phyloP scores from a whole-genome alignment of 92 coral and sea anemone species.

The Nematostella vectensis region DNA sequence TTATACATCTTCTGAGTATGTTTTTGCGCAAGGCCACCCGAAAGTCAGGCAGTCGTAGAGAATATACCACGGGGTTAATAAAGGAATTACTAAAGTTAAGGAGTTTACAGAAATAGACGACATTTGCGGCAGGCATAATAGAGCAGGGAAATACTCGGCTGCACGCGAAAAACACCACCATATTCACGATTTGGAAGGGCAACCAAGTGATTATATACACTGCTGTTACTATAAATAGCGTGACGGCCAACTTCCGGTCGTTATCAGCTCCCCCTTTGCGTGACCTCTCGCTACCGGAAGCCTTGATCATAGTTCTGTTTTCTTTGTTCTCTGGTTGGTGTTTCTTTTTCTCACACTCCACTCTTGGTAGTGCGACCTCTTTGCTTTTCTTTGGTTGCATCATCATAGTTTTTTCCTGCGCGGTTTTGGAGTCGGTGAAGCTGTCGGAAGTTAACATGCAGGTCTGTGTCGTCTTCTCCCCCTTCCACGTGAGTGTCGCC shows the following conservation, averaged over 20 bases:
- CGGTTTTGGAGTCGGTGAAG: constrained; percentile 8
- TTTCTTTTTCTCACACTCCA: too few relatives aligned
- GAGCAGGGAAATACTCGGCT: constrained; percentile 33
- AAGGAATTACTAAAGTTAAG: constrained; percentile 70
- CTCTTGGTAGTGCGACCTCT: not conserved
- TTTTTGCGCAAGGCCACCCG: constrained; percentile 32
- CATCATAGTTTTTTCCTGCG: constrained; percentile 1
- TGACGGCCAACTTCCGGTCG: constrained; percentile 54
- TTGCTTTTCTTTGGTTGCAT: not conserved
- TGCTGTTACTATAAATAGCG: constrained; percentile 77
- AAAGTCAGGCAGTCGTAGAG: constrained; percentile 66
- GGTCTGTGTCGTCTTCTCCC: constrained; percentile 7
- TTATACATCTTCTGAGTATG: not conserved
- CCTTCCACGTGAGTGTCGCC: constrained; percentile 1
- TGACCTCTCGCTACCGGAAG: constrained; percentile 17
- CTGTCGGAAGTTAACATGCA: constrained; percentile 16
- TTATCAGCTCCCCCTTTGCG: constrained; percentile 43
- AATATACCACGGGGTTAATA: constrained; percentile 70
- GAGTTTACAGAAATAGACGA: constrained; percentile 53
- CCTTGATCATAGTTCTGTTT: not conserved
- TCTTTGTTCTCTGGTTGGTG: constrained; percentile 12
- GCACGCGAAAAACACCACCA: constrained; percentile 56
- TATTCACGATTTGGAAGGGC: constrained; percentile 69
- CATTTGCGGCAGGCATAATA: constrained; percentile 33
- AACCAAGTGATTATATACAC: constrained; percentile 70